Percentiles rank a stretch among this genome's conserved stretches.
Evolutionary conservation across 2,113 vertebrate species (phyloP).

Genomic region (Arenaria interpres): DNA sequence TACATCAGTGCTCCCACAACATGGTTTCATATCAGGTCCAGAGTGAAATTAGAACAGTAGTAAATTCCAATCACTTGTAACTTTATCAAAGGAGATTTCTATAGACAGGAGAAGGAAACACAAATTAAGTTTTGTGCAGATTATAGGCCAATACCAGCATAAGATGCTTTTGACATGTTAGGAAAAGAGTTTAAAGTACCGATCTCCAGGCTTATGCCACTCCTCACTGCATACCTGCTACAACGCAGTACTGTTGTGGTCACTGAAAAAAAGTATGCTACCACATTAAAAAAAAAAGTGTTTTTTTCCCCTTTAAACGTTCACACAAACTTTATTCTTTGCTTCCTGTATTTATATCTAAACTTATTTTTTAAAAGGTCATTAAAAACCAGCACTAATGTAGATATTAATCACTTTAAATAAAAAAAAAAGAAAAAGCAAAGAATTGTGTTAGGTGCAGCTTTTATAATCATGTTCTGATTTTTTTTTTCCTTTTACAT

Average conservation of each 20-base stretch:
- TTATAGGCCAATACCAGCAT: not conserved
- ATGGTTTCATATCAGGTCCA: not conserved
- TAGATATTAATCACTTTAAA: not conserved
- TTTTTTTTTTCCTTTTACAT: conserved; percentile 55
- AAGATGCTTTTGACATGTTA: not conserved
- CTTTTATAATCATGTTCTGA: conserved; percentile 72
- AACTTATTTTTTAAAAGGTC: not conserved
- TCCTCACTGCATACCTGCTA: not conserved
- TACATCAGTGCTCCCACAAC: not conserved
- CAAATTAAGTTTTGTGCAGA: not conserved
- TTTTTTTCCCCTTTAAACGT: not conserved
- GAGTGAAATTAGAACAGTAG: not conserved
- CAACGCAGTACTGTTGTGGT: not conserved
- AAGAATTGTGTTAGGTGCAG: conserved; percentile 71
- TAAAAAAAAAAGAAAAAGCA: conserved; percentile 49
- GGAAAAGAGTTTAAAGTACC: not conserved
- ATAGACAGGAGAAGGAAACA: not conserved
- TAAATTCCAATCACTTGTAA: not conserved
- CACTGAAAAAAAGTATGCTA: not conserved
- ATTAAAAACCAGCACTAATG: conserved; percentile 33
- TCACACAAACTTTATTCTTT: conserved; percentile 50
- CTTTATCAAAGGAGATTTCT: not conserved
- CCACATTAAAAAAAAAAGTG: not conserved
- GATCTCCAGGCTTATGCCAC: not conserved
- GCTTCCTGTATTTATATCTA: conserved; percentile 17